Evolutionary conservation across 2,888 invertebrate genomes (phyloP), one percentile per base, ranked within the genome.

Genomic region (Ormia ochracea): DNA sequence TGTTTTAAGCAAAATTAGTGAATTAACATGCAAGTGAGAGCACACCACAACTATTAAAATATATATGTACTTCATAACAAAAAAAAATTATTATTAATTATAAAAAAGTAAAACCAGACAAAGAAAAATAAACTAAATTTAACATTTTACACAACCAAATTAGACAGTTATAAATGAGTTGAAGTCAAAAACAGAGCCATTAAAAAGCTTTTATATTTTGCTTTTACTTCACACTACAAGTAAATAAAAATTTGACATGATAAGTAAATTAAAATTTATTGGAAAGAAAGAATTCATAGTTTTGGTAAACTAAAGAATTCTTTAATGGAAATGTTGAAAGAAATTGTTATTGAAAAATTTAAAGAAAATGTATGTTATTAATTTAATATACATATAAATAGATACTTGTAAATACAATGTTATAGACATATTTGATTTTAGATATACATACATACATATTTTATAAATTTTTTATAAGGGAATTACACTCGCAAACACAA

Each of bases 171-270:
- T n/a, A 43, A 65, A 74, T 54, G 23, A 21, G 33, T 23, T 31
- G 56, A 38, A 77, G 58, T 73, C 12, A 43, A 65, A 59, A 52
- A 61, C 3, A 65, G 73, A 65, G 78, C 58, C 68, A 68, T 68
- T 48, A 70, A 69, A 59, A 48, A 65, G 28, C 70, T 70, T 45
- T 69, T 77, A 38, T 52, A 76, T 75, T 78, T 82, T 74, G 41
- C 31, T 82, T 74, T 52, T 59, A 76, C 54, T 61, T 59, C 58
- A 70, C 78, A 78, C 73, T 78, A 78, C 80, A 80, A 80, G 70
- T 59, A 81, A 78, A 82, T 68, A 43, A 59, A 59, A 63, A 68
- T 61, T 7, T 43, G 68, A 58, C 33, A 58, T 33, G 17, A 50
- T 36, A 69, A 63, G 19, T 45, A 41, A 69, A 63, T 54, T 56